Percentiles rank a stretch among this genome's conserved stretches.
These are phyloP conservation scores for Aspidoscelis tigris DNA, from an alignment of 2,113 vertebrate genomes.

Conservation along the genomic window DNA sequence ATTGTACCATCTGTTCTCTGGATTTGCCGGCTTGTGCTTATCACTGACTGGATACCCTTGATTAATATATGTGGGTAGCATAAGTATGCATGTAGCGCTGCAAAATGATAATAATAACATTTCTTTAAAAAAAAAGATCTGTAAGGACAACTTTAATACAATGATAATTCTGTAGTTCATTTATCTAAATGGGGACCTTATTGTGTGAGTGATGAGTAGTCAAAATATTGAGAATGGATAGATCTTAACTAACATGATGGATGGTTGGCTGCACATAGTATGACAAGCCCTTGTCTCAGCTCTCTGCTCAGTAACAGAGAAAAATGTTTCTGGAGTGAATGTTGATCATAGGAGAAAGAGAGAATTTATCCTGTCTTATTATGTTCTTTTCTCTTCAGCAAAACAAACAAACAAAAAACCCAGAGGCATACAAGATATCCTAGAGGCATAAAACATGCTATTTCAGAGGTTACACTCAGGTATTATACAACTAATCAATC, in stretches of 20 bases:
- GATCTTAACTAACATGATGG: conserved; percentile 9
- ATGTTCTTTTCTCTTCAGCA: not conserved
- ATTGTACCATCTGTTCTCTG: not conserved
- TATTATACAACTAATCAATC: conserved; percentile 2
- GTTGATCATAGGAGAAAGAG: not conserved
- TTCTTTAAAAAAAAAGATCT: conserved; percentile 38
- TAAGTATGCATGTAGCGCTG: not conserved
- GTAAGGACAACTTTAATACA: conserved; percentile 18
- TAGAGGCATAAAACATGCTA: not conserved
- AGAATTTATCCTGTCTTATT: not conserved
- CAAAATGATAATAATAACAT: conserved; percentile 10
- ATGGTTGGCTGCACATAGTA: not conserved
- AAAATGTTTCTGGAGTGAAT: conserved; percentile 28
- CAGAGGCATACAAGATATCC: conserved; percentile 12
- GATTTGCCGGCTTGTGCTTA: conserved; percentile 12
- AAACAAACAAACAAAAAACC: not conserved
- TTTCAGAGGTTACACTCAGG: not conserved
- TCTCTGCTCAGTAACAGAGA: conserved; percentile 23
- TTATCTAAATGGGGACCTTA: conserved; percentile 21
- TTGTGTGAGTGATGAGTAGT: conserved; percentile 21
- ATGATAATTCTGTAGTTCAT: conserved; percentile 27
- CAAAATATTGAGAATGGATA: conserved; percentile 17
- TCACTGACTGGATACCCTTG: conserved; percentile 17
- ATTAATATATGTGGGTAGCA: conserved; percentile 16
- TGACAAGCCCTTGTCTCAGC: conserved; percentile 18